phyloP scores from a whole-genome alignment of 2,113 vertebrate genomes.

The Hydropotes inermis region DNA sequence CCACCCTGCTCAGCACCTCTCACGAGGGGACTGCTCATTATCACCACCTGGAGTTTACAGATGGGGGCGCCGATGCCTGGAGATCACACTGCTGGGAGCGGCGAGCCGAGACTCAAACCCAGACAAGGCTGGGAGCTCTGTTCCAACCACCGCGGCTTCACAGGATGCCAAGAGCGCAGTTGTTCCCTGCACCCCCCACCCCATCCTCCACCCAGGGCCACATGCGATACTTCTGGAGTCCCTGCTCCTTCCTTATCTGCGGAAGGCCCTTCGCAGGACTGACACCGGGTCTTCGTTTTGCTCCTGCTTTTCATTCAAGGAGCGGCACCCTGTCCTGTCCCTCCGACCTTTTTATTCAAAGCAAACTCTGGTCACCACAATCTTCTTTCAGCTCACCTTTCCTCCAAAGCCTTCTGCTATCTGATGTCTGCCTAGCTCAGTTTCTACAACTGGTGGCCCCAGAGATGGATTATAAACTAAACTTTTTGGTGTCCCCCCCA shows the following conservation, averaged over 20 bases:
- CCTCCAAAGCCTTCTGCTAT: neutral
- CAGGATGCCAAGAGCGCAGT: accelerated
- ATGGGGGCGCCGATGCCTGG: neutral
- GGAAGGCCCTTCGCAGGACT: neutral
- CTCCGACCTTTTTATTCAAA: neutral
- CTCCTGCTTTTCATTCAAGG: neutral
- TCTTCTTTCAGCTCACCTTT: neutral
- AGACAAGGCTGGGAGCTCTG: neutral
- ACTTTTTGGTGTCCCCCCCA: neutral
- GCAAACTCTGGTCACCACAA: neutral
- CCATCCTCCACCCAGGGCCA: neutral
- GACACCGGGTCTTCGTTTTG: neutral
- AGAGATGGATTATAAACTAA: neutral
- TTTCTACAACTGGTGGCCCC: neutral
- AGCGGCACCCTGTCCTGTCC: neutral
- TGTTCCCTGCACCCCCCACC: neutral
- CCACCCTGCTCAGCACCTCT: neutral
- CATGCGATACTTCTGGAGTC: accelerated
- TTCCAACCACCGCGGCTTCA: neutral
- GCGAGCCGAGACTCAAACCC: neutral
- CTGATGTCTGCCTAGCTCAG: neutral
- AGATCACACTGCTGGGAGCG: neutral
- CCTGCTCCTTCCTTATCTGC: neutral
- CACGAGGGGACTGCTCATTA: neutral
- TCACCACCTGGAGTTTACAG: neutral